Evolutionary conservation across 2,113 vertebrate genomes (phyloP), one percentile per base, ranked within the genome.

Genomic region (Oophaga pumilio): DNA sequence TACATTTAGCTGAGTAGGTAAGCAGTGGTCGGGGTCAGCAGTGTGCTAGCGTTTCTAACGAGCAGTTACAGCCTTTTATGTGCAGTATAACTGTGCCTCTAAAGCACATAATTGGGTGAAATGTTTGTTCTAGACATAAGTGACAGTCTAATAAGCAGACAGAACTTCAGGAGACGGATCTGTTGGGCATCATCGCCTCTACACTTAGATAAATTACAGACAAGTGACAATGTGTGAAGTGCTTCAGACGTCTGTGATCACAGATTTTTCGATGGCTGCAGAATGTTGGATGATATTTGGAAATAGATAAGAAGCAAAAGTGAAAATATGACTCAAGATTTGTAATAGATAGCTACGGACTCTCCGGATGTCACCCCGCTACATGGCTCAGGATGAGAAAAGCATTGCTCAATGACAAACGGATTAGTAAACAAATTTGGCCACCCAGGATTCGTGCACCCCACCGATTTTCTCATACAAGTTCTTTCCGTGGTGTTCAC

Each of bases 81-180:
- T 14, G 28, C 24, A 8, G 59, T 22, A 60, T 15, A 85, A 77
- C 64, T 62, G 28, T 66, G 76, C 85, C 22, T 68, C 52, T 85
- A 86, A 86, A 86, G 79, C 43, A 33, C 85, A 68, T 69, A 66
- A 86, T 78, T 49, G 28, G 77, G 59, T 68, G 59, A 79, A 28
- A 85, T 77, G 84, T 77, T 85, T 85, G 1, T 85, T 77, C 73
- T 60, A 77, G 79, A 79, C 64, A 68, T 79, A 79, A 79, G 73
- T 78, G 76, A 79, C 85, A 86, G 76, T 50, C 68, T 86, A 86
- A 86, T 86, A 53, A 84, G 68, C 82, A 78, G 49, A 53, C 74
- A 68, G 57, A 49, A 78, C 60, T 28, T 66, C 33, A 85, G 84
- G 6, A 60, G 43, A 86, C 64, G 24, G 53, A 62, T 79, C 60